Conservation (phyloP, 1,140 invertebrate genomes). For the Anoplolepis gracilipes region DNA sequence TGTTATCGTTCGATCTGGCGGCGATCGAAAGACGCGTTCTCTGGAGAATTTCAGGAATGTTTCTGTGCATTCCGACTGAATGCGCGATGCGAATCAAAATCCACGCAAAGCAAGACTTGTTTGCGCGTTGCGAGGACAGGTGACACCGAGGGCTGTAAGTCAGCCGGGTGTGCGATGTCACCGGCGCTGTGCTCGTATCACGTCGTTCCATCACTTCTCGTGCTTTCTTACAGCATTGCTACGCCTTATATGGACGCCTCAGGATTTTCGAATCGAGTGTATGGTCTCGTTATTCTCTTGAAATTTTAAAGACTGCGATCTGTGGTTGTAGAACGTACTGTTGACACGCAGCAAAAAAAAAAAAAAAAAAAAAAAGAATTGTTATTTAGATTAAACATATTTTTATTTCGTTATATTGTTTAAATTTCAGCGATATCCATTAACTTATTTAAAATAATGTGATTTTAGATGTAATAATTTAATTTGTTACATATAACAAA, state of each 20-base stretch:
- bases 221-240: constrained; percentile 37
- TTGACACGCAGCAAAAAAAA: background rate
- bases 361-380: background rate
- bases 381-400: background rate
- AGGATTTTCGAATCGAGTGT: constrained; percentile 65
- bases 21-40: background rate
- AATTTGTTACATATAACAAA: constrained; percentile 3
- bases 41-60: constrained; percentile 43
- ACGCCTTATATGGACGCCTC: constrained; percentile 58
- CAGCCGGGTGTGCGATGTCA: constrained; percentile 67
- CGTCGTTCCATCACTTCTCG: constrained; percentile 66
- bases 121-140: constrained; percentile 64
- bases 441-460: background rate
- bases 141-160: constrained; percentile 64
- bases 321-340: background rate
- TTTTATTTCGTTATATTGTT: background rate
- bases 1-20: constrained; percentile 32
- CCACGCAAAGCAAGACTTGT: constrained; percentile 51
- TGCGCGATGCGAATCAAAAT: constrained; percentile 57
- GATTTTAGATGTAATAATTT: background rate
- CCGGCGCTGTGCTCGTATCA: constrained; percentile 62
- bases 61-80: constrained; percentile 5
- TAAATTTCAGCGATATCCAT: background rate
- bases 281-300: constrained; percentile 57
- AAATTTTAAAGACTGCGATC: constrained; percentile 52